Evolutionary conservation across 2,113 vertebrate genomes (phyloP).

Genomic region (Ifrita kowaldi): DNA sequence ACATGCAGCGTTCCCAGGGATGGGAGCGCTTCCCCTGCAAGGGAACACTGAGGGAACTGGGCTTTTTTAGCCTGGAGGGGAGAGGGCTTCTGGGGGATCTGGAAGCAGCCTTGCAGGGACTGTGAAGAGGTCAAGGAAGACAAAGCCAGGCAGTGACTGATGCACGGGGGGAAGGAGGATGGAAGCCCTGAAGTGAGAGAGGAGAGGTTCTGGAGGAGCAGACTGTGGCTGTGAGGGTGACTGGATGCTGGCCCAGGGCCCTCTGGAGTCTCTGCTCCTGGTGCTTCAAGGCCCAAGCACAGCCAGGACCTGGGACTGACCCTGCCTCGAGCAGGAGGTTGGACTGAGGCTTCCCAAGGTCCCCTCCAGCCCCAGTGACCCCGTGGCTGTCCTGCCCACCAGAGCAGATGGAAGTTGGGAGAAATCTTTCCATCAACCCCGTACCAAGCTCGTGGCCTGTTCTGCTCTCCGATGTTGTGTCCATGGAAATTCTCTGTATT

Average conservation of each 20-base stretch:
- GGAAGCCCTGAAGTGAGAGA: accelerated
- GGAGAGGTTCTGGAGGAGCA: background rate
- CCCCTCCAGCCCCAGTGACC: accelerated
- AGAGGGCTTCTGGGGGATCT: no score
- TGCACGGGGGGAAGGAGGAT: background rate
- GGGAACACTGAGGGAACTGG: background rate
- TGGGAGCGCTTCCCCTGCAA: accelerated
- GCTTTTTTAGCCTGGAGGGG: no score
- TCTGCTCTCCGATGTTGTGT: background rate
- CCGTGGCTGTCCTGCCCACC: no score
- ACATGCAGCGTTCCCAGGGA: accelerated
- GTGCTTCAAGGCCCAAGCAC: background rate
- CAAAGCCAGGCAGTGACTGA: background rate
- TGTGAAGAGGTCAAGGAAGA: background rate
- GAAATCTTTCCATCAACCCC: background rate
- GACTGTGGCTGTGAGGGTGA: background rate
- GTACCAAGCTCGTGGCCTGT: background rate
- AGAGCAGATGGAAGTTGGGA: accelerated
- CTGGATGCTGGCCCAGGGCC: accelerated
- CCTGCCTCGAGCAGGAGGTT: background rate
- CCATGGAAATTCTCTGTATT: accelerated
- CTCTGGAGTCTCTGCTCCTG: background rate
- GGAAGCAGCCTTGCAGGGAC: background rate
- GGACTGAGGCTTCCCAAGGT: background rate
- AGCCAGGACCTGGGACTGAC: accelerated